These are phyloP conservation scores for Hephaestus fuliginosus DNA, from an alignment of 2,797 vertebrate genomes.

Conservation along the genomic window DNA sequence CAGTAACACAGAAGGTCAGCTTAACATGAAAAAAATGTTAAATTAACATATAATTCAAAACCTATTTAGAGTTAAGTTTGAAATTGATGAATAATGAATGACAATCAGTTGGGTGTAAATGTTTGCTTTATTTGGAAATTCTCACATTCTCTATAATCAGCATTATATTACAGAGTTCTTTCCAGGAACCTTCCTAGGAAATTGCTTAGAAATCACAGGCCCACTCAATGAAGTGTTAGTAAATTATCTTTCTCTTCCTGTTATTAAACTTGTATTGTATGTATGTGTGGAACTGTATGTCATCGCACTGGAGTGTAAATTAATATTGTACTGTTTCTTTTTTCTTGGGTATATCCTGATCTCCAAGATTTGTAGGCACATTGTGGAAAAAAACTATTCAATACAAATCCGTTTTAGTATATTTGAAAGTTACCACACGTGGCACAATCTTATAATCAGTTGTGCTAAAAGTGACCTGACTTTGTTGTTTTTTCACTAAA, in stretches of 20 bases:
- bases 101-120: neutral
- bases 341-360: neutral
- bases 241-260: neutral
- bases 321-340: neutral
- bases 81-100: neutral
- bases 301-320: neutral
- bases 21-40: neutral
- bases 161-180: neutral
- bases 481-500: neutral
- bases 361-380: neutral
- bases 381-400: neutral
- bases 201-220: neutral
- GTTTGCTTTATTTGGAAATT: neutral
- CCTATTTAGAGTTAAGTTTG: neutral
- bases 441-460: too few relatives aligned
- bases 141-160: neutral
- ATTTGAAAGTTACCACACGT: too few relatives aligned
- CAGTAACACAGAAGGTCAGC: neutral
- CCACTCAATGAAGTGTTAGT: neutral
- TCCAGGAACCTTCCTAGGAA: neutral
- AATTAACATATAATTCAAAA: neutral
- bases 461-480: fast-evolving
- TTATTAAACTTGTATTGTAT: neutral
- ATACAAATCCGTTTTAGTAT: neutral
- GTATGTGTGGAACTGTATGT: neutral